Conservation (phyloP, 2,113 vertebrate genomes). For the Ptilorrhoa leucosticta region DNA sequence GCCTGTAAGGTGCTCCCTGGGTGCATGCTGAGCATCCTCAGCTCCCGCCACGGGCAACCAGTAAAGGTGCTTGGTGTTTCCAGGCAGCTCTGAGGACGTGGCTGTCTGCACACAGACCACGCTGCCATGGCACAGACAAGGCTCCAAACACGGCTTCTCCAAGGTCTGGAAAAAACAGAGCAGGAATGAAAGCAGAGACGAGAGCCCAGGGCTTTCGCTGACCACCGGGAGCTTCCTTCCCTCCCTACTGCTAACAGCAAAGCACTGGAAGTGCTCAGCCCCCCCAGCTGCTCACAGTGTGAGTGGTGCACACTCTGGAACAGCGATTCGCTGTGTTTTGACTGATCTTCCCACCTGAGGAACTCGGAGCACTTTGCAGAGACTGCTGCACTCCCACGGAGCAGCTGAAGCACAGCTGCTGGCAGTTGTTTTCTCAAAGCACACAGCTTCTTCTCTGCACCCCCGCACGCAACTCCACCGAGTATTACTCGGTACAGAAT, state of each 20-base stretch:
- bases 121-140: accelerated
- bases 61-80: neutral
- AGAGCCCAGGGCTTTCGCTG: neutral
- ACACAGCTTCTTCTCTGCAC: neutral
- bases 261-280: neutral
- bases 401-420: neutral
- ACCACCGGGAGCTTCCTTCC: neutral
- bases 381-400: neutral
- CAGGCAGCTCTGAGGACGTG: neutral
- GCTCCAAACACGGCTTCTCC: neutral
- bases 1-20: neutral
- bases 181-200: neutral
- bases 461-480: accelerated
- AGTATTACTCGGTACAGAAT: neutral
- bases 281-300: neutral
- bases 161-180: neutral
- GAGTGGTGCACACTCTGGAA: accelerated
- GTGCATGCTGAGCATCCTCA: neutral
- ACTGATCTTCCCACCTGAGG: neutral
- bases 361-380: neutral
- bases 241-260: neutral
- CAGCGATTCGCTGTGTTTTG: accelerated
- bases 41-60: neutral
- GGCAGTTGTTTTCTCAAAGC: neutral
- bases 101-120: neutral